A percentile compares a stretch with the other conserved stretches of the same genome.
Conservation (phyloP, 2,888 invertebrate genomes). For the Volucella inanis region DNA sequence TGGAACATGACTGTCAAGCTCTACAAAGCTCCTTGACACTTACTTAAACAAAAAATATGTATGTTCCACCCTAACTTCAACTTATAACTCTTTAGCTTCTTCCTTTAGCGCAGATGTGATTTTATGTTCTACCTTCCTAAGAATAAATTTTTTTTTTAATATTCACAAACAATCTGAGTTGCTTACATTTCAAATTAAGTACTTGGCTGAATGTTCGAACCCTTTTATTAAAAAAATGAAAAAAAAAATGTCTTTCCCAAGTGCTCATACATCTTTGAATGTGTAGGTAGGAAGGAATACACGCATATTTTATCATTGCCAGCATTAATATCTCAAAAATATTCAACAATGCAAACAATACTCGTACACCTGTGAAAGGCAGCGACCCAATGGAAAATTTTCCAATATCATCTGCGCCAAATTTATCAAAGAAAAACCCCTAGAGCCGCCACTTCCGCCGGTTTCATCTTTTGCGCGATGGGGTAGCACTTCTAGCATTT, state of each 20-base stretch:
- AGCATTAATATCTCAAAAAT: constrained; percentile 42
- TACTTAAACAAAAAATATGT: no score
- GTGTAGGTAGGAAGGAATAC: neutral
- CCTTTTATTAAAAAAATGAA: neutral
- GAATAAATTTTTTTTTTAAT: no score
- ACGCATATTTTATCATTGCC: constrained; percentile 36
- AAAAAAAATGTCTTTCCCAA: neutral
- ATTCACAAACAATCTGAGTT: no score
- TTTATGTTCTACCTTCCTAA: no score
- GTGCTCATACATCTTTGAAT: neutral
- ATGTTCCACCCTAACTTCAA: no score
- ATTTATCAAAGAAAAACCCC: constrained; percentile 45
- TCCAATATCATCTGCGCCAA: constrained; percentile 43
- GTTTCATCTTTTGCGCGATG: neutral
- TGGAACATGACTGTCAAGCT: no score
- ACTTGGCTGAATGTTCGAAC: neutral
- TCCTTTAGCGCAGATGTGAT: no score
- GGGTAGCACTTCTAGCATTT: neutral
- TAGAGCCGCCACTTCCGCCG: constrained; percentile 5
- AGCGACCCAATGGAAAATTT: constrained; percentile 18
- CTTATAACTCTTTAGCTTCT: no score
- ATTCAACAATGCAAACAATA: constrained; percentile 30
- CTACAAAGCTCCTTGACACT: no score
- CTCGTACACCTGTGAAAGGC: constrained; percentile 19
- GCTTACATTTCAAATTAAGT: no score